Conservation (phyloP, 2,888 invertebrate species). For the Blastobasis lacticolella region DNA sequence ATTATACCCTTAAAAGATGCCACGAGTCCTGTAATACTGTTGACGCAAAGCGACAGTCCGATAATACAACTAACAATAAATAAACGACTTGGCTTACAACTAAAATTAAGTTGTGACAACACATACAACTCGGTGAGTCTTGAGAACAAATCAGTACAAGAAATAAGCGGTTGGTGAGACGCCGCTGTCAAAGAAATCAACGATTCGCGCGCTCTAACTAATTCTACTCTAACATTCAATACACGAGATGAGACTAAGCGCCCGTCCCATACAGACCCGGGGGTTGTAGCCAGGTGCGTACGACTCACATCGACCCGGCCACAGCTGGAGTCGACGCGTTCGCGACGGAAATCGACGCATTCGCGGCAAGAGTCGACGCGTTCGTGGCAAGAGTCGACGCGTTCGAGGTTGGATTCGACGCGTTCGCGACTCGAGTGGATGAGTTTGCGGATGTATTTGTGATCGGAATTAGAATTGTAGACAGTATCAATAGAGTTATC, state of each 20-base stretch:
- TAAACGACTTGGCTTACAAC: slow-evolving; percentile 27
- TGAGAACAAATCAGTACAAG: slow-evolving; percentile 51
- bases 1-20: slow-evolving; percentile 14
- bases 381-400: too few relatives aligned
- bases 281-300: too few relatives aligned
- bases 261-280: slow-evolving; percentile 10
- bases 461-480: too few relatives aligned
- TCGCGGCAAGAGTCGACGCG: too few relatives aligned
- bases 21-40: slow-evolving; percentile 42
- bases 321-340: too few relatives aligned
- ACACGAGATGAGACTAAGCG: slow-evolving; percentile 19
- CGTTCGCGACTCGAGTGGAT: too few relatives aligned
- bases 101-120: slow-evolving; percentile 31
- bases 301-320: too few relatives aligned
- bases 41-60: slow-evolving; percentile 27
- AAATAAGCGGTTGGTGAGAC: slow-evolving; percentile 45
- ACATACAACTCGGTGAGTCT: slow-evolving; percentile 12
- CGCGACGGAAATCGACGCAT: too few relatives aligned
- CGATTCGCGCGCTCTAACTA: slow-evolving; percentile 36
- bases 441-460: too few relatives aligned
- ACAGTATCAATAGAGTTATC: too few relatives aligned
- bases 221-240: slow-evolving; percentile 25
- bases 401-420: too few relatives aligned
- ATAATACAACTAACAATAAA: slow-evolving; percentile 33
- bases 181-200: slow-evolving; percentile 25